phyloP scores from a whole-genome alignment of 2,888 invertebrate species.

The Halictus quadricinctus region DNA sequence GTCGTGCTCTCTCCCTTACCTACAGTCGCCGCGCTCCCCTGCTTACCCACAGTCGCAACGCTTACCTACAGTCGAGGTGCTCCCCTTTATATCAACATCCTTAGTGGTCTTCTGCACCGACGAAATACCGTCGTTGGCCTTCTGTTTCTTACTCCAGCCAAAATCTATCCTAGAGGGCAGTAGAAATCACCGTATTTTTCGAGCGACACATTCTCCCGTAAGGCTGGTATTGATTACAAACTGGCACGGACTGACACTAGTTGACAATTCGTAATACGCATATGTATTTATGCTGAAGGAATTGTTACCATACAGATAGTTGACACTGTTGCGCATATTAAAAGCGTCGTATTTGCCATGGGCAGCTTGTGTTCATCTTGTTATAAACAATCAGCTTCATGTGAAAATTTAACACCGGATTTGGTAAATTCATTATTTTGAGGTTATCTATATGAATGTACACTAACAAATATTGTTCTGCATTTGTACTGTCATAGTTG shows the following conservation, averaged over 20 bases:
- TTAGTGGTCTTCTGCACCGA: too few species aligned
- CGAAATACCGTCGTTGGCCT: too few species aligned
- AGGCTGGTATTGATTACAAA: neutral
- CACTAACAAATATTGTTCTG: neutral
- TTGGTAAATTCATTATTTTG: slow-evolving; percentile 82
- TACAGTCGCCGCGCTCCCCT: too few species aligned
- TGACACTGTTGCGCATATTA: neutral
- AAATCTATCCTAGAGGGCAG: too few species aligned
- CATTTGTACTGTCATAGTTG: neutral
- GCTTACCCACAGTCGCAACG: too few species aligned
- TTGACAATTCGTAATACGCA: neutral
- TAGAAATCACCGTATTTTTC: too few species aligned
- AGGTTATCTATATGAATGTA: slow-evolving; percentile 28
- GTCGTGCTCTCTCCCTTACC: too few species aligned
- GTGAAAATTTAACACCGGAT: slow-evolving; percentile 85
- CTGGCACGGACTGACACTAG: neutral
- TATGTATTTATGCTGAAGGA: neutral
- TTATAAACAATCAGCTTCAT: slow-evolving; percentile 84
- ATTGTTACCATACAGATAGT: slow-evolving; percentile 1
- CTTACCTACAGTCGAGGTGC: too few species aligned
- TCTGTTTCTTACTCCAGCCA: too few species aligned
- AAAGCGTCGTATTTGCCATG: slow-evolving; percentile 53
- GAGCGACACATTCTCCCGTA: too few species aligned
- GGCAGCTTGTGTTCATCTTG: slow-evolving; percentile 83
- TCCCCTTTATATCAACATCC: too few species aligned